Base-by-base conservation (phyloP, 64 coral and sea anemone species). In the Montipora capricornis region DNA sequence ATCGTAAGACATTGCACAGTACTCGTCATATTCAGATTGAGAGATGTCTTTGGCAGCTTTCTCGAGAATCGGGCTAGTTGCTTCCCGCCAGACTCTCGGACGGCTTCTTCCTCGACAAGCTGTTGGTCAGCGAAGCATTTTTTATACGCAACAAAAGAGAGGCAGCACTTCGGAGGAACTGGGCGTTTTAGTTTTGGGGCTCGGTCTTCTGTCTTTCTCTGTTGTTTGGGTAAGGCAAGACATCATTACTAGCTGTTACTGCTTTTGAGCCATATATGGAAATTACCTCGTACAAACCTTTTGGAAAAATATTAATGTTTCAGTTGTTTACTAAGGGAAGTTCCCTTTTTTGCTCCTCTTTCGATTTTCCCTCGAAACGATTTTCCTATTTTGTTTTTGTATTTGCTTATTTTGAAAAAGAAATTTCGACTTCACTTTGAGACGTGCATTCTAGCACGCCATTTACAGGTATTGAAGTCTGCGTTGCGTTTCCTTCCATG, bases 61-160 rank as follows among this genome's bases (percentile, higher is more conserved):
- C n/a, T 77, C 71, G 15, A 70, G 90, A 51, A 29, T 92, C 6
- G 22, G 50, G 19, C 10, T 67, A 24, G 52, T 19, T 5, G 46
- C 45, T 60, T 29, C 90, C 5, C 87, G 73, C 60, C 73, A 76
- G 58, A 58, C 77, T 51, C 66, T 83, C 47, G 47, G 66, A 92
- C 85, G 81, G 44, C 66, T 11, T 22, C 20, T 64, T 82, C 60
- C 79, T 44, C 60, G 79, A 48, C 60, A 24, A 16, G 16, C 88
- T 50, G 17, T 58, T 74, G 24, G 74, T 46, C 26, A 87, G 15
- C 82, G 91, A 53, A 79, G 73, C 20, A 47, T 87, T 1, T 87
- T 87, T 47, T 80, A 88, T 20, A 88, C 59, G 7, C 92, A 93
- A 45, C 16, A 68, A 8, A 88, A 93, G 48, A 47, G 84, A 61